Evolutionary conservation across 2,888 invertebrate genomes (phyloP), one percentile per base, ranked within the genome.

Genomic region (Drosophila mimetica): DNA sequence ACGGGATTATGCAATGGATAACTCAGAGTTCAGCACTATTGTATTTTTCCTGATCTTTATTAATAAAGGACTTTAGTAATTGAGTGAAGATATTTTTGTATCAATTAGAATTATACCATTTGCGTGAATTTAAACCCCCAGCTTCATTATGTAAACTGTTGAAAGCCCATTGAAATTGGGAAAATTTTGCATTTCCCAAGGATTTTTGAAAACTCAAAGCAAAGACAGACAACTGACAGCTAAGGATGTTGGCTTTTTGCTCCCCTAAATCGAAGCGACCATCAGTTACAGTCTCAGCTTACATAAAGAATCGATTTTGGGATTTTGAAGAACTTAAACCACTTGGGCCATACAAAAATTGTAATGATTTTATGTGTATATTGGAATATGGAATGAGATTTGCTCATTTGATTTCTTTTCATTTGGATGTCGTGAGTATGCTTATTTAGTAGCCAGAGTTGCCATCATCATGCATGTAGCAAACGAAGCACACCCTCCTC

Each of bases 391-490:
- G 18, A 39, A 8, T 4, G 3, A 4, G 9, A 13, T n/a, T 22
- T 32, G 30, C 4, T 4, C 5, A 54, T 11, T n/a, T 28, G 42
- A 25, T 14, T 13, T 20, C 13, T 44, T 44, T 36, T 30, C 9
- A 11, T 60, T 44, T 32, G n/a, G 16, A 42, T 36, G 54, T 54
- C 36, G 18, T 53, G 48, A 47, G 41, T 48, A 18, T 22, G 30
- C 44, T 60, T 22, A 9, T 22, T 51, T 6, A 36, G 28, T 52
- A 64, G 64, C 52, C 52, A 64, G 64, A 63, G 52, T 52, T 64
- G 64, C 36, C 64, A 64, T 64, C 44, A 37, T 64, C 36, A 44
- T 63, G 63, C 64, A 63, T 64, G 64, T 30, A 63, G 64, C 64
- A 52, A 44, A 22, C 36, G 44, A 14, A 16, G 52, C 64, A 52